These are phyloP conservation scores for Reticulitermes speratus DNA, from an alignment of 1,140 invertebrate species.

Conservation along the genomic window DNA sequence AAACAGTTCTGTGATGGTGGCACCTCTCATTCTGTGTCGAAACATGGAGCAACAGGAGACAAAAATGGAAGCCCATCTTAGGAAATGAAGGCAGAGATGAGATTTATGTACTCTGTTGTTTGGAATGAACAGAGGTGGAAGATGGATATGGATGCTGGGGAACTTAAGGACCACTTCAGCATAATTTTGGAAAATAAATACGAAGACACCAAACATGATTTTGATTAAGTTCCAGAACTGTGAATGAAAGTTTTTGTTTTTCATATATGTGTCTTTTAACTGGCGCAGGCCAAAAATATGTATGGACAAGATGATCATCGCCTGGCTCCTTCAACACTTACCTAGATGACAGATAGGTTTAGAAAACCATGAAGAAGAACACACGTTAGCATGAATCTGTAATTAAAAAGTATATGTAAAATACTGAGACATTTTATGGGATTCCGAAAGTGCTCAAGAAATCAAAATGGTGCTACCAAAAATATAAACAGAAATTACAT, in stretches of 20 bases:
- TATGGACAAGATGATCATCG: neutral
- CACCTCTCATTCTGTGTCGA: neutral
- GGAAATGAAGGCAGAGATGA: neutral
- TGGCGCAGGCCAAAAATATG: neutral
- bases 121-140: neutral
- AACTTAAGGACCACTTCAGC: neutral
- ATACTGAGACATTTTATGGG: slow-evolving; percentile 29
- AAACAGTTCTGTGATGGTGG: slow-evolving; percentile 79
- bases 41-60: neutral
- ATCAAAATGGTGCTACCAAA: slow-evolving; percentile 34
- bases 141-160: neutral
- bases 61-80: neutral
- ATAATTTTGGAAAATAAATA: neutral
- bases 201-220: neutral
- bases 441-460: slow-evolving; percentile 33
- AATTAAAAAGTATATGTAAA: neutral
- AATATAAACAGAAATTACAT: slow-evolving; percentile 16
- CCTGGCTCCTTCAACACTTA: neutral
- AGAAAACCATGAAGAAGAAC: neutral
- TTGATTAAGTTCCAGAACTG: neutral
- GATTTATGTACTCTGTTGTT: neutral
- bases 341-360: neutral
- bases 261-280: neutral
- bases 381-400: neutral
- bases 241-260: neutral